These are phyloP conservation scores for Sorex fumeus DNA, from an alignment of 2,113 vertebrate species.

Conservation along the genomic window DNA sequence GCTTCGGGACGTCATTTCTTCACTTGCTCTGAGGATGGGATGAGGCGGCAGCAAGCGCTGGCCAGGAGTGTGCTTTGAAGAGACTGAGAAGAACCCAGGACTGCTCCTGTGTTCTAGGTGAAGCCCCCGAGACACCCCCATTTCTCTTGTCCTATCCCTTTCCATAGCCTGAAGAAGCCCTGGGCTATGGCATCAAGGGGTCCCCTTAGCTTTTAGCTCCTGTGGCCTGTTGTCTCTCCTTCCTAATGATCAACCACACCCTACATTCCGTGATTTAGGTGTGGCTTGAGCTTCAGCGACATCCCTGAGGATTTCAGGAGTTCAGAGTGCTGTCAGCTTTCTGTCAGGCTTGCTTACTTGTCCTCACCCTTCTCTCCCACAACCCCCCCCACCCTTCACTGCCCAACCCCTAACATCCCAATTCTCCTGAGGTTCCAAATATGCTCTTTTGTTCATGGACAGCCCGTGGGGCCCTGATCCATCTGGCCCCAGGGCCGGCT, in stretches of 20 bases:
- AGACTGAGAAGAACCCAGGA: neutral
- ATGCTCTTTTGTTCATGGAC: neutral
- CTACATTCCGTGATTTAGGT: neutral
- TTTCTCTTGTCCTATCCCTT: neutral
- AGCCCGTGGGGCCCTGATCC: neutral
- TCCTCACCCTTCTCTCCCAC: neutral
- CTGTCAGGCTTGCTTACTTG: neutral
- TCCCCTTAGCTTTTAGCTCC: neutral
- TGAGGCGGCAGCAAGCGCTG: too few species aligned
- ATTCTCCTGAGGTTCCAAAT: neutral
- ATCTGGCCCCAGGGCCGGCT: neutral
- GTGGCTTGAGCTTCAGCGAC: neutral
- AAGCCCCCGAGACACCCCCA: neutral
- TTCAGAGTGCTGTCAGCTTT: neutral
- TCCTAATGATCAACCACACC: neutral
- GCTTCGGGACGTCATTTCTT: neutral
- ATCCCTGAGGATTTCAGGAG: neutral
- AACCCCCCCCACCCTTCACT: neutral
- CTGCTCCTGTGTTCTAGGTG: neutral
- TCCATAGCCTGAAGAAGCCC: slow-evolving; percentile 2
- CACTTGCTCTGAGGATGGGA: neutral
- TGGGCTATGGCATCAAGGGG: neutral
- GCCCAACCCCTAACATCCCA: neutral
- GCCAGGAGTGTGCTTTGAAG: too few species aligned
- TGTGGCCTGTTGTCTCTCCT: neutral